Percentiles rank a stretch among this genome's conserved stretches.
phyloP scores from a whole-genome alignment of 1,140 invertebrate species.

The Drosophila pseudoananassae region DNA sequence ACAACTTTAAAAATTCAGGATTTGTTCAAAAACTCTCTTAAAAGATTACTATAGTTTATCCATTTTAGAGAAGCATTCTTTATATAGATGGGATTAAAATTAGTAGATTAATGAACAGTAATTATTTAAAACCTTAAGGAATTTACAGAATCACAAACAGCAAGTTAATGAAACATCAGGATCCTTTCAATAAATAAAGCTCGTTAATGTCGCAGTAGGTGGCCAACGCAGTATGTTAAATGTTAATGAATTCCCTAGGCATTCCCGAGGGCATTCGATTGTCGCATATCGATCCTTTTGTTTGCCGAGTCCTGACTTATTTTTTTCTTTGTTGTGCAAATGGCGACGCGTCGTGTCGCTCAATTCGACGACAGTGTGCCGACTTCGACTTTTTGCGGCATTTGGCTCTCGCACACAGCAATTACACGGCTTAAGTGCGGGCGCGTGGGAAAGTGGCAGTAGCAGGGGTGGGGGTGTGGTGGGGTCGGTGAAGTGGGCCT shows the following conservation, averaged over 20 bases:
- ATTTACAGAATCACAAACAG: too few species aligned
- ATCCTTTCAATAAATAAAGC: constrained; percentile 6
- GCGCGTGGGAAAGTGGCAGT: constrained; percentile 21
- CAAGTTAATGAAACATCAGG: not conserved
- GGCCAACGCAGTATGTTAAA: not conserved
- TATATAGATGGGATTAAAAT: too few species aligned
- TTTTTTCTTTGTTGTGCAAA: constrained; percentile 38
- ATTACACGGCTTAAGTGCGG: constrained; percentile 59
- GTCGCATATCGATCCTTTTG: constrained; percentile 24
- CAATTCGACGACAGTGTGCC: constrained; percentile 33
- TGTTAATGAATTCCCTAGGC: not conserved
- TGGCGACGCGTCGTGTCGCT: constrained; percentile 35
- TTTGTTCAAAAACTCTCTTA: too few species aligned
- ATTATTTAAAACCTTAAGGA: too few species aligned
- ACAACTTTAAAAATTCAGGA: too few species aligned
- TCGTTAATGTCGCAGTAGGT: constrained; percentile 1
- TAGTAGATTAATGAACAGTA: too few species aligned
- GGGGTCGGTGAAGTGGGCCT: constrained; percentile 1
- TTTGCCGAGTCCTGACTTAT: not conserved
- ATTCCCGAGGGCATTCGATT: constrained; percentile 15
- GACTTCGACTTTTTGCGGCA: constrained; percentile 53
- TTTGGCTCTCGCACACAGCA: constrained; percentile 47
- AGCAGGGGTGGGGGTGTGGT: too few species aligned
- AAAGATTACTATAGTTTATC: too few species aligned
- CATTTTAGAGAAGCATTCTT: too few species aligned